Evolutionary conservation across 1,140 invertebrate species (phyloP).

Genomic region (Stenopsyche tienmushanensis): DNA sequence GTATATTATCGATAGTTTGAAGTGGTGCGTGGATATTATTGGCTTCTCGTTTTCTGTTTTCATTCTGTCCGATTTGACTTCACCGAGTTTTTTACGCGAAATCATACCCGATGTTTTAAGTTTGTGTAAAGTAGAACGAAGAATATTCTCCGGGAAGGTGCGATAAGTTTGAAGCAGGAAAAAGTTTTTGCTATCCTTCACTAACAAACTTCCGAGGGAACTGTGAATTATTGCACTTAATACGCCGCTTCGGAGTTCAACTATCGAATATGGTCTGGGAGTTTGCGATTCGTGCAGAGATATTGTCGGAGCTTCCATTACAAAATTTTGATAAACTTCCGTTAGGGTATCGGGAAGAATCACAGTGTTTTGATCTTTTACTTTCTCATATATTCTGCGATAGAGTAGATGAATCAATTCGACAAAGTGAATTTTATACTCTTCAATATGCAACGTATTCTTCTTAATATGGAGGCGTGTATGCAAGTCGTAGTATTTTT

Average conservation of each 20-base stretch:
- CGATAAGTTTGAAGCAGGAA: constrained; percentile 66
- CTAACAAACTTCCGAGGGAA: constrained; percentile 59
- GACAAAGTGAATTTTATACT: constrained; percentile 35
- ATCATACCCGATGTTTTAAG: constrained; percentile 60
- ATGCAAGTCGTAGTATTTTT: constrained; percentile 18
- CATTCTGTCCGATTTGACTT: not conserved
- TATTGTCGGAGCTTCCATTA: constrained; percentile 6
- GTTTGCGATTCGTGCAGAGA: not conserved
- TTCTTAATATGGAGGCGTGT: constrained; percentile 2
- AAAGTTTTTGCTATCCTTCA: constrained; percentile 59
- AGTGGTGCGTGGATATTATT: constrained; percentile 12
- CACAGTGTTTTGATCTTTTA: not conserved
- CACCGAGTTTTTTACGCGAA: constrained; percentile 50
- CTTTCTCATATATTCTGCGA: constrained; percentile 15
- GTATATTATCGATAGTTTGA: constrained; percentile 30
- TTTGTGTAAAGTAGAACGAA: constrained; percentile 58
- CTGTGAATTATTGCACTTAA: constrained; percentile 55
- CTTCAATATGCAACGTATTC: constrained; percentile 1
- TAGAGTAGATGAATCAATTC: constrained; percentile 33
- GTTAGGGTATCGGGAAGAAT: constrained; percentile 19
- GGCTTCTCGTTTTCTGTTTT: not conserved
- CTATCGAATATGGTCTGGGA: not conserved
- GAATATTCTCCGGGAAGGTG: constrained; percentile 61
- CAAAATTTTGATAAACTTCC: constrained; percentile 21
- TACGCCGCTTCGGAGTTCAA: not conserved